Percentiles rank a stretch among this genome's conserved stretches.
Conservation (phyloP, 2,113 vertebrate species). For the Aix galericulata region DNA sequence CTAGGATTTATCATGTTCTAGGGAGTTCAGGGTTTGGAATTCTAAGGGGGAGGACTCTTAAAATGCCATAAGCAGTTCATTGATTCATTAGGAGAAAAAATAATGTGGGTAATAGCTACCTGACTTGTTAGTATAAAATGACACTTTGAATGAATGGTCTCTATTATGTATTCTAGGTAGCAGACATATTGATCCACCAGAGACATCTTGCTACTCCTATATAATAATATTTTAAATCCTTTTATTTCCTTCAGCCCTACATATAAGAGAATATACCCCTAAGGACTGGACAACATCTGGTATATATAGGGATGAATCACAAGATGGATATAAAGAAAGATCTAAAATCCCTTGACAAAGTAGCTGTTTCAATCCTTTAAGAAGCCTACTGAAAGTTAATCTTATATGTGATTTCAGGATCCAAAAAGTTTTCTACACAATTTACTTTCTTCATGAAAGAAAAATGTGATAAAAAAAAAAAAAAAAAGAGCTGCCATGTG, state of each 20-base stretch:
- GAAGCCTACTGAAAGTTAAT: conserved; percentile 36
- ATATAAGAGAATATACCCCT: conserved; percentile 31
- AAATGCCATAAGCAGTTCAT: not conserved
- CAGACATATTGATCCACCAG: conserved; percentile 9
- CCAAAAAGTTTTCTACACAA: conserved; percentile 22
- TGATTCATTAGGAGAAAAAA: not conserved
- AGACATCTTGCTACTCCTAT: conserved; percentile 7
- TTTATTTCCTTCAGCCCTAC: conserved; percentile 53
- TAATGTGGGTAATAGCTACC: not conserved
- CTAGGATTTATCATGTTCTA: not conserved
- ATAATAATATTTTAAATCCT: conserved; percentile 35
- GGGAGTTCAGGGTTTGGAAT: not conserved
- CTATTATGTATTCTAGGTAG: not conserved
- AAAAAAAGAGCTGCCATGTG: conserved; percentile 37
- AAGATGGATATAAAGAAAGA: conserved; percentile 47
- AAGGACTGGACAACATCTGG: conserved; percentile 36
- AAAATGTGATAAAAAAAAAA: not conserved
- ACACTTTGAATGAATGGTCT: not conserved
- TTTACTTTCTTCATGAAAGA: conserved; percentile 61
- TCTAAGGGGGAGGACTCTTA: not conserved
- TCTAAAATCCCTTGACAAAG: conserved; percentile 55
- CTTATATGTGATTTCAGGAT: conserved; percentile 53
- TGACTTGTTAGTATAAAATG: not conserved
- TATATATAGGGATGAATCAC: conserved; percentile 19
- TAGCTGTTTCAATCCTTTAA: conserved; percentile 52